phyloP scores from a whole-genome alignment of 2,113 vertebrate genomes.

The Sardina pilchardus region DNA sequence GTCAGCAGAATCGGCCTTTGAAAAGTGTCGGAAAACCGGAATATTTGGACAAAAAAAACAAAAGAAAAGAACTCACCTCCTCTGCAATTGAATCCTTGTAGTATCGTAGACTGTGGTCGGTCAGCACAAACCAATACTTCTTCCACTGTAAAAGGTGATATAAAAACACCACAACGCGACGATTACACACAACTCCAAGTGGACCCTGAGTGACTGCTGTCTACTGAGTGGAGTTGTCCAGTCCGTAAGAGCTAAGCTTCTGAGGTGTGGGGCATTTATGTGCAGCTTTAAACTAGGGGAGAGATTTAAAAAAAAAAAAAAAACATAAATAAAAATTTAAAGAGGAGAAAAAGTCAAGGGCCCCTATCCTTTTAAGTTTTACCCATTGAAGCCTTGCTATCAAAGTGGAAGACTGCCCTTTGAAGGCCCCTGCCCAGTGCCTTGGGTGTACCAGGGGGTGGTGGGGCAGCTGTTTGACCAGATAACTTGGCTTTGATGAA shows the following conservation, averaged over 20 bases:
- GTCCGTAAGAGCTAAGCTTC: neutral
- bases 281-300: slow-evolving; percentile 23
- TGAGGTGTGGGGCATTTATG: slow-evolving; percentile 20
- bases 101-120: slow-evolving; percentile 78
- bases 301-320: neutral
- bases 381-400: slow-evolving; percentile 52
- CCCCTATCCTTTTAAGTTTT: slow-evolving; percentile 47
- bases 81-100: slow-evolving; percentile 81
- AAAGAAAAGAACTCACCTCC: slow-evolving; percentile 61
- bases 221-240: neutral
- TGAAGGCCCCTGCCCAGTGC: slow-evolving; percentile 45
- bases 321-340: neutral
- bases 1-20: neutral
- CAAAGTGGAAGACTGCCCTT: slow-evolving; percentile 48
- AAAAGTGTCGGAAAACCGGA: neutral
- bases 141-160: slow-evolving; percentile 68
- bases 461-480: neutral
- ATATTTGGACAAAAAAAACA: neutral
- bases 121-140: slow-evolving; percentile 81
- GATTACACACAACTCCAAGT: slow-evolving; percentile 13
- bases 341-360: slow-evolving; percentile 24
- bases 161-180: neutral
- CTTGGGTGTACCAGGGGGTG: neutral
- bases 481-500: slow-evolving; percentile 39
- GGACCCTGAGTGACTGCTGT: neutral